Base-by-base conservation (phyloP, 2,113 vertebrate species). In the Nothoprocta pentlandii region DNA sequence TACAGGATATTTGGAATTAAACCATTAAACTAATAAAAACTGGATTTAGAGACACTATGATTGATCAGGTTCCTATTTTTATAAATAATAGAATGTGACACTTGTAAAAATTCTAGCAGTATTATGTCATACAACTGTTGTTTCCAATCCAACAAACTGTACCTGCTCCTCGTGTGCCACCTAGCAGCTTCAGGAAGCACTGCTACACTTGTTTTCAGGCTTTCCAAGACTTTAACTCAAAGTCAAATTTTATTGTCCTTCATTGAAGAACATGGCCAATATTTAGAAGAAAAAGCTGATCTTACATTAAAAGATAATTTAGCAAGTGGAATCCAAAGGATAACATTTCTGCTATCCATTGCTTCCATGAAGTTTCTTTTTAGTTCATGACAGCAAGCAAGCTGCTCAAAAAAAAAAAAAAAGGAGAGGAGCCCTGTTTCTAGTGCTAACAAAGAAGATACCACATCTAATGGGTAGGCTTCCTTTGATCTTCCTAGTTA, bases 111-210 rank as follows among this genome's bases (percentile, higher is more conserved):
- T 44, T 67, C 39, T 5, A 22, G 44, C 22, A 62, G 75, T 63
- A 61, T 14, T 67, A 9, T 61, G 1, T 46, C 41, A 44, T 22
- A 46, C 6, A 85, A 39, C 10, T 69, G 16, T 61, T 53, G 19
- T 21, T 80, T 77, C 30, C 10, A n/a, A 44, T 70, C 78, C 47
- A 82, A 74, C 47, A 82, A 74, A 61, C 28, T 41, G 26, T 14
- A 41, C 10, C 15, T 78, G 23, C 79, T 84, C 21, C 36, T 90
- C 5, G 4, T 46, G 39, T 20, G 77, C 84, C 93, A 94, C 64
- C 90, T 89, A 92, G 70, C 69, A 63, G 68, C 82, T 78, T 58
- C n/a, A 90, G 93, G 42, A 46, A 41, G 77, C 59, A 89, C 28
- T 82, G 44, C 73, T 76, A 36, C 19, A 74, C 30, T 61, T 58